Conservation (phyloP, 1,140 invertebrate genomes). For the Drosophila malerkotliana region DNA sequence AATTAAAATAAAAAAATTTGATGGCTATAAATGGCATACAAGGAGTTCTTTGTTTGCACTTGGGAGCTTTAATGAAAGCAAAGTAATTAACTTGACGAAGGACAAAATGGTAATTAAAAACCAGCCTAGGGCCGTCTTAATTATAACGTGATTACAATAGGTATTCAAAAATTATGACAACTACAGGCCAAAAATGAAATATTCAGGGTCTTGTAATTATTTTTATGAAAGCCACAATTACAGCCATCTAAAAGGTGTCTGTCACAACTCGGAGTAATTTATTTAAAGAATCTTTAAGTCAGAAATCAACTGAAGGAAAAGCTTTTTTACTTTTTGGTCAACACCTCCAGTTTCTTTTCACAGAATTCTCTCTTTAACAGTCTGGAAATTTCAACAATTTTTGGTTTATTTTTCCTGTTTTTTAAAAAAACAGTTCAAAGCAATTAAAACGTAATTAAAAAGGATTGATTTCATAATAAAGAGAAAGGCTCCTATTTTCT, state of each 20-base stretch:
- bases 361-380: not conserved
- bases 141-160: not conserved
- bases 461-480: not conserved
- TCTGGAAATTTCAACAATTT: not conserved
- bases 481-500: not conserved
- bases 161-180: not conserved
- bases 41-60: no score
- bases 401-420: not conserved
- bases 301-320: no score
- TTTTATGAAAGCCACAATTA: not conserved
- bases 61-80: not conserved
- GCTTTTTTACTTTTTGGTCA: no score
- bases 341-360: not conserved
- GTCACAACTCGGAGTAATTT: no score
- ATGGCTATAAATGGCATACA: not conserved
- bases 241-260: no score
- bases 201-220: not conserved
- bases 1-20: not conserved
- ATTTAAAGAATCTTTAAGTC: no score
- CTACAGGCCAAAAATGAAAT: not conserved
- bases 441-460: conserved; percentile 1
- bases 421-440: not conserved
- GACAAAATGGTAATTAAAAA: not conserved
- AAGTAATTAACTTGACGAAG: not conserved
- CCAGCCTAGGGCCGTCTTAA: not conserved